Base-by-base conservation (phyloP, 1,140 invertebrate genomes). In the Drosophila dunni region DNA sequence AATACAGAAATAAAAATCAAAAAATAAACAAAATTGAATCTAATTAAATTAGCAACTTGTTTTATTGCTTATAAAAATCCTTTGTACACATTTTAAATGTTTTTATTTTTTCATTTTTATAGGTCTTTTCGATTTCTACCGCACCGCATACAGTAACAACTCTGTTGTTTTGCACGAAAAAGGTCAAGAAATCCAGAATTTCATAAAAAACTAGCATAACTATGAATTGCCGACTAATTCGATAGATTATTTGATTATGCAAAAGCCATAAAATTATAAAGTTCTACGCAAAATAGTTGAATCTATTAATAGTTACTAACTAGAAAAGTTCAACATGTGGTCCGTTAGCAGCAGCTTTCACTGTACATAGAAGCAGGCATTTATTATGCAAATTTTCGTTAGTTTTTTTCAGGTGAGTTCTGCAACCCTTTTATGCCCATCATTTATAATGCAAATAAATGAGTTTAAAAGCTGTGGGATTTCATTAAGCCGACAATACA, bases 31-130 rank as follows among this genome's bases (percentile, higher is more conserved):
- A 29, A 29, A 6, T 29, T 29, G 24, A 40, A 56, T 65, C 50
- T 65, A 75, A 71, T 75, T 85, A 79, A 81, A 85, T 82, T 76
- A 81, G 67, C 75, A 86, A 86, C 75, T 82, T 74, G 71, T 86
- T 76, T 82, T 66, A 76, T 76, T 64, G 69, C 69, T 20, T n/a
- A 42, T 50, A 56, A 10, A 29, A 50, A 72, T 73, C 56, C 42
- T 70, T 61, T 13, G 60, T 44, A 17, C 54, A 58, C 34, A 60
- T 72, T 57, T 48, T 15, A 29, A 42, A 15, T 20, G 53, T 44
- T 17, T 46, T 68, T 36, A 48, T 15, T 46, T 15, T 46, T 20
- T 15, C 29, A 24, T 65, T 65, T 62, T 62, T 50, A 70, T 74
- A 17, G 7, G 11, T 34, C 20, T 44, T 11, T 38, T 9, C 38